Evolutionary conservation across 1,140 invertebrate genomes (phyloP).

Genomic region (Drosophila triauraria): DNA sequence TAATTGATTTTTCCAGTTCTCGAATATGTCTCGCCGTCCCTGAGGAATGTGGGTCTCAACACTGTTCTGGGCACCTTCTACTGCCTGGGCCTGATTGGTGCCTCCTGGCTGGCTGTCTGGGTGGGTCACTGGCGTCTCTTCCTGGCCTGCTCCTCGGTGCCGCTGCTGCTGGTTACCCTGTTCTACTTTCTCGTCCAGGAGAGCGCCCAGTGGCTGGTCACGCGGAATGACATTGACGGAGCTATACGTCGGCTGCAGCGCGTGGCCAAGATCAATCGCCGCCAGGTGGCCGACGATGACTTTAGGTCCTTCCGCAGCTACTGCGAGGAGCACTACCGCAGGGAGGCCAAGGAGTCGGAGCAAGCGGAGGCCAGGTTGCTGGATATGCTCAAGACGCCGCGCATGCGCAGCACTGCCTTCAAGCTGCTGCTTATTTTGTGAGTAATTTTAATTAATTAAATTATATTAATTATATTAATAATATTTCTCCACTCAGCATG

Average conservation of each 20-base stretch:
- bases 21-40: constrained; percentile 87
- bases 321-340: constrained; percentile 60
- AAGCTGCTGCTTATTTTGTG: constrained; percentile 87
- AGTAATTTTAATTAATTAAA: constrained; percentile 66
- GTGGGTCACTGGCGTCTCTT: constrained; percentile 86
- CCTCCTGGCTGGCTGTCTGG: constrained; percentile 87
- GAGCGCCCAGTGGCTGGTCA: constrained; percentile 88
- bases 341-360: constrained; percentile 63
- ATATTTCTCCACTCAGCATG: constrained; percentile 82
- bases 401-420: constrained; percentile 85
- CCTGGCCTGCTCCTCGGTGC: constrained; percentile 85
- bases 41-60: constrained; percentile 87
- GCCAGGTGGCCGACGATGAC: constrained; percentile 81
- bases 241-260: constrained; percentile 86
- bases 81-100: constrained; percentile 85
- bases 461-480: constrained; percentile 9
- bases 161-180: constrained; percentile 84
- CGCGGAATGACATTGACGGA: constrained; percentile 86
- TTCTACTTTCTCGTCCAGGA: constrained; percentile 87
- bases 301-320: constrained; percentile 85
- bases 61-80: constrained; percentile 87
- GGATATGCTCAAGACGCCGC: constrained; percentile 86
- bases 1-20: constrained; percentile 82
- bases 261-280: constrained; percentile 87
- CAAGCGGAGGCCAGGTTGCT: constrained; percentile 78